A percentile compares a stretch with the other conserved stretches of the same genome.
Conservation (phyloP, 2,113 vertebrate genomes). For the Hydropotes inermis region DNA sequence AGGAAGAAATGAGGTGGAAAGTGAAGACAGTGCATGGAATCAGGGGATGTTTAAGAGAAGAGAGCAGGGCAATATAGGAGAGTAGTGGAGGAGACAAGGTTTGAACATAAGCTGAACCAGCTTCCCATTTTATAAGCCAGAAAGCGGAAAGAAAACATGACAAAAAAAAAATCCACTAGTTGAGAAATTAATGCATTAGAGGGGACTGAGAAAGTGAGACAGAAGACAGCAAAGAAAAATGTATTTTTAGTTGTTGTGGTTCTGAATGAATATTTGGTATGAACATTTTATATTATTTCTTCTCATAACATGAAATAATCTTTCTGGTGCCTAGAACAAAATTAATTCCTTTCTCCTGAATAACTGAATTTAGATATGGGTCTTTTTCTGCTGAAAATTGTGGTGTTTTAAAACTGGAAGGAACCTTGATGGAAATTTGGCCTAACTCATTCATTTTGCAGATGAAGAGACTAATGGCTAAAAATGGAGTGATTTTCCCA, state of each 20-base stretch:
- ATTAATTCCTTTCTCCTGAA: neutral
- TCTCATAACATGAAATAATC: neutral
- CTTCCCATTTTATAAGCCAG: neutral
- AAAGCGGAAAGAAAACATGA: neutral
- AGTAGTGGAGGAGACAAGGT: neutral
- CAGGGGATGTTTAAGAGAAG: neutral
- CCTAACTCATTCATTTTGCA: neutral
- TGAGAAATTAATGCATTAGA: neutral
- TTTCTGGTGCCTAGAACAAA: neutral
- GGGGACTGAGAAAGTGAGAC: neutral
- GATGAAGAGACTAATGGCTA: neutral
- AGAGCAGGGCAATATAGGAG: fast-evolving
- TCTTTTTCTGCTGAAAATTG: neutral
- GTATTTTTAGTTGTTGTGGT: neutral
- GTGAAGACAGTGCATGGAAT: fast-evolving
- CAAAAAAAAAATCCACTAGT: neutral
- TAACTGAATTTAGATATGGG: neutral
- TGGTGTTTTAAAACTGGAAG: neutral
- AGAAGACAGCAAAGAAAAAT: neutral
- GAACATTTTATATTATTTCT: neutral
- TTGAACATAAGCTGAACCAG: neutral
- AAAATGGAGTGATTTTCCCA: neutral
- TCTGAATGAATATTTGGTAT: neutral
- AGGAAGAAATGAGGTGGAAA: neutral
- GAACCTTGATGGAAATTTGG: neutral